These are phyloP conservation scores for Phaetusa simplex DNA, from an alignment of 2,113 vertebrate genomes.

Conservation along the genomic window DNA sequence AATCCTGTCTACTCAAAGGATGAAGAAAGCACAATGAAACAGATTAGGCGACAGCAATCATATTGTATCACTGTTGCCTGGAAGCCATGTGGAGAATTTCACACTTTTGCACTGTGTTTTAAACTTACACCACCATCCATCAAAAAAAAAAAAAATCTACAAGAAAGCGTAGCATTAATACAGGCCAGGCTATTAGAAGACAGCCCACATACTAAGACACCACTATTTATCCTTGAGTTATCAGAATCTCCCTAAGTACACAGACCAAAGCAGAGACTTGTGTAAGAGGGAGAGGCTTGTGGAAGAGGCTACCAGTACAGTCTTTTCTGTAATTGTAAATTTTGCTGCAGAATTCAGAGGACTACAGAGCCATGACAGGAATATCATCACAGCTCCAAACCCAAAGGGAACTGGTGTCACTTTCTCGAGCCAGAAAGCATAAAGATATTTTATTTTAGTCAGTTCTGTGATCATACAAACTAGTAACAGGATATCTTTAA, in stretches of 20 bases:
- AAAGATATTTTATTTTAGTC: not conserved
- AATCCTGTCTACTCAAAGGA: slow-evolving; percentile 48
- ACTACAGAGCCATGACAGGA: not conserved
- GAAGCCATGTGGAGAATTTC: slow-evolving; percentile 4
- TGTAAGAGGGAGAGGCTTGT: not conserved
- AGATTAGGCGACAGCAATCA: slow-evolving; percentile 27
- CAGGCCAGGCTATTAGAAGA: not conserved
- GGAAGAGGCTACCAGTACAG: not conserved
- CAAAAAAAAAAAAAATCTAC: not conserved
- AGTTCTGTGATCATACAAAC: not conserved
- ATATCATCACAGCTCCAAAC: not conserved
- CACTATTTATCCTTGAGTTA: not conserved
- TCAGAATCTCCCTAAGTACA: not conserved
- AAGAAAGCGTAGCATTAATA: not conserved
- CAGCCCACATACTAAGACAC: not conserved
- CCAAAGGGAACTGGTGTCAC: not conserved
- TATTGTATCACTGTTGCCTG: not conserved
- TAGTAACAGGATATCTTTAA: not conserved
- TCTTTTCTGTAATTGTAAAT: not conserved
- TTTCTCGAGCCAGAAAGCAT: not conserved
- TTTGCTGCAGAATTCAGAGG: not conserved
- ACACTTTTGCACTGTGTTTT: not conserved
- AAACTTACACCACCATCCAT: not conserved
- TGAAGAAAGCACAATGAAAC: slow-evolving; percentile 41
- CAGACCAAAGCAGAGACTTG: not conserved